Evolutionary conservation across 2,113 vertebrate species (phyloP).

Genomic region (Tragelaphus scriptus): DNA sequence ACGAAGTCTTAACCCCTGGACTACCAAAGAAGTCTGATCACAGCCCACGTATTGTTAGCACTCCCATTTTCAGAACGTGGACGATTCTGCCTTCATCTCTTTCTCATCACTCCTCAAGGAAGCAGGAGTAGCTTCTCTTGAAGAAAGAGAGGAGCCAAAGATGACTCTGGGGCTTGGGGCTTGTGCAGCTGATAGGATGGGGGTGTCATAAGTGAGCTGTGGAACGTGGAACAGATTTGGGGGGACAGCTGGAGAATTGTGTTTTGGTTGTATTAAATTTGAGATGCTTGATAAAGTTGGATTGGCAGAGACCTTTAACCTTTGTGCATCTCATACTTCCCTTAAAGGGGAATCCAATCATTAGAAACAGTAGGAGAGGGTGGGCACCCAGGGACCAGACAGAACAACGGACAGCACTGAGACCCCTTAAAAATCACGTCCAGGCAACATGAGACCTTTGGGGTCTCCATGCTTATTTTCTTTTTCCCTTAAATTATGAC

Average conservation of each 20-base stretch:
- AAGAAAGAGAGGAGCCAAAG: background rate
- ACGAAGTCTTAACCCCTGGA: background rate
- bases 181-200: background rate
- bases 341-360: background rate
- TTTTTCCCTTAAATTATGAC: conserved; percentile 49
- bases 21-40: background rate
- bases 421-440: background rate
- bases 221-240: background rate
- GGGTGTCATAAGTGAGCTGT: too few relatives aligned
- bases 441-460: background rate
- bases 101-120: background rate
- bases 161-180: background rate
- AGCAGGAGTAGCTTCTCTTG: background rate
- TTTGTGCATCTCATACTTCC: background rate
- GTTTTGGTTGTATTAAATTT: background rate
- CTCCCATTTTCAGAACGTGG: background rate
- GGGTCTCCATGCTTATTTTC: conserved; percentile 33
- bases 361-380: background rate
- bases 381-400: background rate
- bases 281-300: background rate
- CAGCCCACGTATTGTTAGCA: background rate
- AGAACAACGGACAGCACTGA: rapidly evolving
- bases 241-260: background rate
- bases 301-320: background rate
- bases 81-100: background rate